Evolutionary conservation across 2,888 invertebrate genomes (phyloP).

Genomic region (Drosophila robusta): DNA sequence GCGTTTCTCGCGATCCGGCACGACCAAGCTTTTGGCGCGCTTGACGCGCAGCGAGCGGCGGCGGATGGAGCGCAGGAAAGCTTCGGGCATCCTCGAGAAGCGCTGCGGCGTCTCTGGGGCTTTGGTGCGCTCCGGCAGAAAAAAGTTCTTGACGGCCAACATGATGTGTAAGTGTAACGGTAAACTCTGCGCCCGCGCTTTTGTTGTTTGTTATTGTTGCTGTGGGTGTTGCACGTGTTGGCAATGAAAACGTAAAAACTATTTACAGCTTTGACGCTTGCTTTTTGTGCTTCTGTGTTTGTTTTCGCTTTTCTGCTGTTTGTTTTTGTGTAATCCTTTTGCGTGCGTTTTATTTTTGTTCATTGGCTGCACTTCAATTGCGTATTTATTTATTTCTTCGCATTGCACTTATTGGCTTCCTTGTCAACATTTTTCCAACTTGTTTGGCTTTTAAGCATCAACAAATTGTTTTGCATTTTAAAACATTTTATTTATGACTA

Average conservation of each 20-base stretch:
- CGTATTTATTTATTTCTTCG: conserved; percentile 37
- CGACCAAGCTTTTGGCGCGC: conserved; percentile 90
- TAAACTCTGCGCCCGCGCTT: conserved; percentile 14
- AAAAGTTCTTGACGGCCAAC: conserved; percentile 91
- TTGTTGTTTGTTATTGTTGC: conserved; percentile 10
- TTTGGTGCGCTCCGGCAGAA: conserved; percentile 87
- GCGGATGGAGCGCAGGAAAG: conserved; percentile 90
- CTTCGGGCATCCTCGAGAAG: conserved; percentile 90
- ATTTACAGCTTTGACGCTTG: conserved; percentile 39
- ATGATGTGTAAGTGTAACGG: conserved; percentile 82
- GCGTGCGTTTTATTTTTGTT: conserved; percentile 7
- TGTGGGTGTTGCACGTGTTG: conserved; percentile 59
- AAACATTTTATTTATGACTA: conserved; percentile 37
- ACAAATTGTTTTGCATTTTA: conserved; percentile 48
- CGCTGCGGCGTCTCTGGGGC: conserved; percentile 87
- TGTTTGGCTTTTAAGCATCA: conserved; percentile 46
- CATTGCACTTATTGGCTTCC: conserved; percentile 67
- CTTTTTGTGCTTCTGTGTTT: conserved; percentile 50
- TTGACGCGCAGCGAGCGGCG: conserved; percentile 90
- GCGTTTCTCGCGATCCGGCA: conserved; percentile 89
- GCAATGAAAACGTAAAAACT: conserved; percentile 56
- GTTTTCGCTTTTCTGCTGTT: conserved; percentile 21
- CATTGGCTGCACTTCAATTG: conserved; percentile 21
- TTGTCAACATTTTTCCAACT: conserved; percentile 55
- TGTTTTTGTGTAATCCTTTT: conserved; percentile 61